These are phyloP conservation scores for Sarcophaga rosellei DNA, from an alignment of 2,888 invertebrate species.

Conservation along the genomic window DNA sequence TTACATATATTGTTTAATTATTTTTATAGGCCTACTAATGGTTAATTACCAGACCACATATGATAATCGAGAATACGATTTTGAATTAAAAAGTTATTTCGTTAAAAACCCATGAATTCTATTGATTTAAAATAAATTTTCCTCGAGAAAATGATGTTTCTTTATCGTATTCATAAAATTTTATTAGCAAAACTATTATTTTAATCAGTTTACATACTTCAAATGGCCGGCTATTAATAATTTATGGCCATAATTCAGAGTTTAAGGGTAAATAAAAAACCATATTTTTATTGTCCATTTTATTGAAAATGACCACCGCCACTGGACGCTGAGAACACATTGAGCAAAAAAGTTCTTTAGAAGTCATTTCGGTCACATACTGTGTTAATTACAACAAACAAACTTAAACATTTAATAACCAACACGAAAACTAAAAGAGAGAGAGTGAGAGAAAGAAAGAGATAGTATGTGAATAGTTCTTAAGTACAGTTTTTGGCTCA, in stretches of 20 bases:
- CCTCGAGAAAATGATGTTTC: neutral
- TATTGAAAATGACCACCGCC: constrained; percentile 26
- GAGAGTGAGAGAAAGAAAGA: too few species aligned
- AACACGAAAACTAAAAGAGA: neutral
- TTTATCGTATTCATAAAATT: neutral
- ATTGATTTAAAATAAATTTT: too few species aligned
- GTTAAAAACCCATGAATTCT: too few species aligned
- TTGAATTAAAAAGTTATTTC: too few species aligned
- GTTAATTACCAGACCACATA: too few species aligned
- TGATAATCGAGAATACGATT: too few species aligned
- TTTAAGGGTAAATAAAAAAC: constrained; percentile 4
- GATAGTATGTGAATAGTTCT: neutral
- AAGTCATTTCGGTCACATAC: constrained; percentile 23
- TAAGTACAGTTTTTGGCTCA: constrained; percentile 39
- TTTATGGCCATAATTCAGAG: neutral
- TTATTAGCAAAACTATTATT: neutral
- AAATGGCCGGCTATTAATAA: neutral
- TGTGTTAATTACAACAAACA: constrained; percentile 58
- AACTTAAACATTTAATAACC: constrained; percentile 12
- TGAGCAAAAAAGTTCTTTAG: neutral
- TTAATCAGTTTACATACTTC: neutral
- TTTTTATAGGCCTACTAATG: too few species aligned
- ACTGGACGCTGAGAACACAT: neutral
- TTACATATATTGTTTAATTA: too few species aligned
- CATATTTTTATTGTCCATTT: neutral